These are phyloP conservation scores for Pseudomyrmex gracilis DNA, from an alignment of 1,140 invertebrate species.

Conservation along the genomic window DNA sequence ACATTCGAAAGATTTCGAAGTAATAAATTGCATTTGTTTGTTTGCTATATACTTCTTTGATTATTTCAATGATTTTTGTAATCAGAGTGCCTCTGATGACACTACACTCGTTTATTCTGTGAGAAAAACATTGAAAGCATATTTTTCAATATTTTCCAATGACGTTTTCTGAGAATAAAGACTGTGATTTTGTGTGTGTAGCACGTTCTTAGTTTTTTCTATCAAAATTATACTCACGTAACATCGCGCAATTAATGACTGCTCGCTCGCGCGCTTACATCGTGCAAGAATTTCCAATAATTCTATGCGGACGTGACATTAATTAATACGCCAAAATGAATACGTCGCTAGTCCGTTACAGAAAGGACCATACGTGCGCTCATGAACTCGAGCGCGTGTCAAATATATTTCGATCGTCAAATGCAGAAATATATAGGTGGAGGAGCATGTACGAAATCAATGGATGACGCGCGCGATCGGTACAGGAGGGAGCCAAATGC, in stretches of 20 bases:
- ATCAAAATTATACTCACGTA: constrained; percentile 5
- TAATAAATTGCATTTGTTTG: constrained; percentile 7
- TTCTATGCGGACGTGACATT: constrained; percentile 41
- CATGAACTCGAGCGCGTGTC: constrained; percentile 20
- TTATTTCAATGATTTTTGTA: constrained; percentile 7
- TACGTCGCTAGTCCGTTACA: constrained; percentile 29
- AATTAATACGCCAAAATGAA: constrained; percentile 57
- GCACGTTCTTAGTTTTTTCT: constrained; percentile 14
- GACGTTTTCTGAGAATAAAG: too few relatives aligned
- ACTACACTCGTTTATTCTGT: neutral
- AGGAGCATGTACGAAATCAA: constrained; percentile 33
- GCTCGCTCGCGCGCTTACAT: constrained; percentile 4
- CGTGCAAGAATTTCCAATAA: constrained; percentile 34
- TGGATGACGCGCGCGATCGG: constrained; percentile 47
- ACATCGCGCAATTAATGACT: constrained; percentile 46
- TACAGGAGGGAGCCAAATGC: constrained; percentile 31
- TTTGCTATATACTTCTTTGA: constrained; percentile 23
- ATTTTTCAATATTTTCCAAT: neutral
- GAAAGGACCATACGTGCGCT: neutral
- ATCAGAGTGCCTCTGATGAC: neutral
- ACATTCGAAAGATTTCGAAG: constrained; percentile 5
- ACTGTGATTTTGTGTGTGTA: too few relatives aligned
- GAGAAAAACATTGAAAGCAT: neutral
- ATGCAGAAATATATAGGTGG: constrained; percentile 16
- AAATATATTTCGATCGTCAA: constrained; percentile 53